Percentiles rank a stretch among this genome's conserved stretches.
phyloP scores from a whole-genome alignment of 2,113 vertebrate species.

The Macroglossus sobrinus region DNA sequence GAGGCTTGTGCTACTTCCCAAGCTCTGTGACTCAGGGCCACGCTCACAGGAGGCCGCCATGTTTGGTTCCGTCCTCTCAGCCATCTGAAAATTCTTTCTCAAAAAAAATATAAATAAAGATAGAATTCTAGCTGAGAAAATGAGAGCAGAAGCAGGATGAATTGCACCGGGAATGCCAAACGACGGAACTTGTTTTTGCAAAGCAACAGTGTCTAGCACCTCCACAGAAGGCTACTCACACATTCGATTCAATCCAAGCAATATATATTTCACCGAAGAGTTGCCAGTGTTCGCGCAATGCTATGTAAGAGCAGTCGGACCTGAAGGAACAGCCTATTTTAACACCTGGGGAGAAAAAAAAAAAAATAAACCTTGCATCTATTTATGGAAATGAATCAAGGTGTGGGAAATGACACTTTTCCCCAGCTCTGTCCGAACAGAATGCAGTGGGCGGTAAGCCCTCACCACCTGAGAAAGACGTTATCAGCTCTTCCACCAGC shows the following conservation, averaged over 20 bases:
- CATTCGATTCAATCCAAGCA: neutral
- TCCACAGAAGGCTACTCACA: rapidly evolving
- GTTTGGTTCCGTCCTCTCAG: neutral
- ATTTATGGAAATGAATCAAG: neutral
- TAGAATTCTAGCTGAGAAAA: neutral
- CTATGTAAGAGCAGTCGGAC: neutral
- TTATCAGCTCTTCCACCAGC: neutral
- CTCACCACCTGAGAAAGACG: neutral
- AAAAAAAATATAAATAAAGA: neutral
- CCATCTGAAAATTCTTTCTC: neutral
- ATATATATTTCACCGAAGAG: slow-evolving; percentile 27
- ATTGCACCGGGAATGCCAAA: neutral
- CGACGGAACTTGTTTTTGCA: slow-evolving; percentile 4
- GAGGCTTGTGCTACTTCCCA: rapidly evolving
- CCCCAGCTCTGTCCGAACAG: neutral
- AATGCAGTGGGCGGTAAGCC: neutral
- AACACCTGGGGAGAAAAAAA: neutral
- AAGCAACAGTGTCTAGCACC: neutral
- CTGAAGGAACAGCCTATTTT: neutral
- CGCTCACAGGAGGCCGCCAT: neutral
- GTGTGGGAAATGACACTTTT: rapidly evolving
- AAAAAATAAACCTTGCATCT: neutral
- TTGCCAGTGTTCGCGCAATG: neutral
- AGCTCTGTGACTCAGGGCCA: too few relatives aligned
- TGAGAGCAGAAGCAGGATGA: neutral